A percentile compares a stretch with the other conserved stretches of the same genome.
Conservation (phyloP, 2,888 invertebrate species). For the Eustalomyia histrio region DNA sequence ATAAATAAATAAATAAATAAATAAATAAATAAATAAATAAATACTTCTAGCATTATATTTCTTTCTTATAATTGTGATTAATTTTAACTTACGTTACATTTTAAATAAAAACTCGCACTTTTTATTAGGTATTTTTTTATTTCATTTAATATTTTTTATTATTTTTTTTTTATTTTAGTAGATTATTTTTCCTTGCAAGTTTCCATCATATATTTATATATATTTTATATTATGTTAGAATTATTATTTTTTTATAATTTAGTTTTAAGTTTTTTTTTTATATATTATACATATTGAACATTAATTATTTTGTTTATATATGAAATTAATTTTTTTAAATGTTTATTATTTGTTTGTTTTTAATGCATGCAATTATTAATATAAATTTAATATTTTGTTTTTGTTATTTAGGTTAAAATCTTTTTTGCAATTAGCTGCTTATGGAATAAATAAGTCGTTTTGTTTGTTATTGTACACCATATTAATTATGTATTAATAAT, state of each 20-base stretch:
- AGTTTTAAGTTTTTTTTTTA: constrained; percentile 38
- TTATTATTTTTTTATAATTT: constrained; percentile 26
- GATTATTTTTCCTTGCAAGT: constrained; percentile 61
- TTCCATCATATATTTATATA: constrained; percentile 56
- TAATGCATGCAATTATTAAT: constrained; percentile 60
- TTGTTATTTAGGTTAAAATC: constrained; percentile 49
- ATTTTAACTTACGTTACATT: no score
- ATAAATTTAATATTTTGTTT: constrained; percentile 47
- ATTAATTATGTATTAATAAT: constrained; percentile 40
- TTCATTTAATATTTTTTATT: constrained; percentile 32
- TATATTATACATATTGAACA: constrained; percentile 62
- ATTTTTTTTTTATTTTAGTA: constrained; percentile 46
- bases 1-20: no score
- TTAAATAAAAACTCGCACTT: no score
- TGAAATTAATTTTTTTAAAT: constrained; percentile 42
- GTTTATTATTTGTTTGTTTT: constrained; percentile 38
- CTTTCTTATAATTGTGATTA: no score
- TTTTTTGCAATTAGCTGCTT: constrained; percentile 57
- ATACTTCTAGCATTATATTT: no score
- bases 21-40: no score
- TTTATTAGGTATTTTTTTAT: constrained; percentile 51
- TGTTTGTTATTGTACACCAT: constrained; percentile 49
- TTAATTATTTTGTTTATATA: constrained; percentile 50
- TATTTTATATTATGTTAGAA: constrained; percentile 41
- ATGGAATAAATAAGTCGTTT: constrained; percentile 59